Conservation (phyloP, 1,140 invertebrate genomes). For the Penaeus indicus region DNA sequence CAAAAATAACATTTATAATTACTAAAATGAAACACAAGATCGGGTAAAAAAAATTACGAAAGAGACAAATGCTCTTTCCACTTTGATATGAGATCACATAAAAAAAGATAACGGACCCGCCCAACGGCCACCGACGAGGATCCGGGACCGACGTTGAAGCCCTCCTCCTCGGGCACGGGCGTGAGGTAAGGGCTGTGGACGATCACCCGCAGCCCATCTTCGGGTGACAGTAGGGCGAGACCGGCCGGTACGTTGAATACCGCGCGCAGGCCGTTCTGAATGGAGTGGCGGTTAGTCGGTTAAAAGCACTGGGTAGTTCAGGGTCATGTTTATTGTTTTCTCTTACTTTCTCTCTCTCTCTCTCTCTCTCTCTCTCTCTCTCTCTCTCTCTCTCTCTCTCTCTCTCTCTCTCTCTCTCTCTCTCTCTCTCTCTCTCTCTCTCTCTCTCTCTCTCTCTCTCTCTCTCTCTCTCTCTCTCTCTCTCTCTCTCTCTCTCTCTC, state of each 20-base stretch:
- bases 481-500: not conserved
- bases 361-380: conserved; percentile 5
- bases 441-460: not conserved
- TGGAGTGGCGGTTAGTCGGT: no score
- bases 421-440: no score
- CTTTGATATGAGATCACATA: no score
- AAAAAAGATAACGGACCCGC: conserved; percentile 12
- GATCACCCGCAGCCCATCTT: conserved; percentile 69
- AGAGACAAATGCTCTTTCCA: no score
- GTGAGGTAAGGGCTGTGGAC: conserved; percentile 68
- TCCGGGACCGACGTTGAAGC: conserved; percentile 69
- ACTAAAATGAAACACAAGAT: not conserved
- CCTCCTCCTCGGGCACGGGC: conserved; percentile 71
- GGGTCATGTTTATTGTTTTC: not conserved
- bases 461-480: not conserved
- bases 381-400: conserved; percentile 9
- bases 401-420: not conserved
- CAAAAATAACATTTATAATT: not conserved
- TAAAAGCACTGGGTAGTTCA: not conserved
- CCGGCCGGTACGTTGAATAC: conserved; percentile 69
- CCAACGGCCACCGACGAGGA: conserved; percentile 69
- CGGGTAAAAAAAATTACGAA: not conserved
- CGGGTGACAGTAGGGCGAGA: conserved; percentile 67
- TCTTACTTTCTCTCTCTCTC: not conserved
- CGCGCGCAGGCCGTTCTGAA: conserved; percentile 68